Percentiles rank a stretch among this genome's conserved stretches.
phyloP scores from a whole-genome alignment of 1,140 invertebrate genomes.

The Scaptomyza hsui region DNA sequence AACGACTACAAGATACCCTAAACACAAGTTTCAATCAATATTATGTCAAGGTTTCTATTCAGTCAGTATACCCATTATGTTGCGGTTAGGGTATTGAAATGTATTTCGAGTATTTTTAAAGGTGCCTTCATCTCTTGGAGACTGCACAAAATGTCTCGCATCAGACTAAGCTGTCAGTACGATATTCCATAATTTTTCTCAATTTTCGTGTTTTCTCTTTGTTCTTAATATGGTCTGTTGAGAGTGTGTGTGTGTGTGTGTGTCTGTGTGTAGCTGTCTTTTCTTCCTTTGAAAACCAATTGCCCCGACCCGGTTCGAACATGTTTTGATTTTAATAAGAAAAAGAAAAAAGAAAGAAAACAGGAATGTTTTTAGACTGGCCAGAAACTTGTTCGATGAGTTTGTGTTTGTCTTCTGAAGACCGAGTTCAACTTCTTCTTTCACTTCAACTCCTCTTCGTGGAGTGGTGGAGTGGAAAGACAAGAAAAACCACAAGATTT shows the following conservation, averaged over 20 bases:
- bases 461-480: background rate
- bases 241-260: slow-evolving; percentile 29
- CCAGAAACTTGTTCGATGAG: slow-evolving; percentile 64
- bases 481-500: slow-evolving; percentile 47
- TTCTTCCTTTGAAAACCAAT: slow-evolving; percentile 61
- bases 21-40: too few species aligned
- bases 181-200: slow-evolving; percentile 45
- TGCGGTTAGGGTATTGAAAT: slow-evolving; percentile 1
- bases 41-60: too few species aligned
- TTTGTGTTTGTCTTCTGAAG: slow-evolving; percentile 9
- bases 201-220: slow-evolving; percentile 43
- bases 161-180: slow-evolving; percentile 54
- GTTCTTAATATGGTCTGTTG: slow-evolving; percentile 66
- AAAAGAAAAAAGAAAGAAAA: slow-evolving; percentile 51
- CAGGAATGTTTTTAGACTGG: slow-evolving; percentile 31
- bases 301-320: slow-evolving; percentile 41
- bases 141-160: slow-evolving; percentile 72
- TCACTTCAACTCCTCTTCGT: background rate
- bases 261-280: slow-evolving; percentile 20
- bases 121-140: slow-evolving; percentile 34
- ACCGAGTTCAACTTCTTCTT: slow-evolving; percentile 7
- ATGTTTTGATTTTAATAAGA: slow-evolving; percentile 66
- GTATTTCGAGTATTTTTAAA: slow-evolving; percentile 38
- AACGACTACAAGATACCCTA: too few species aligned
- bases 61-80: too few species aligned